Conservation (phyloP, 2,113 vertebrate genomes). For the Ciconia boyciana region DNA sequence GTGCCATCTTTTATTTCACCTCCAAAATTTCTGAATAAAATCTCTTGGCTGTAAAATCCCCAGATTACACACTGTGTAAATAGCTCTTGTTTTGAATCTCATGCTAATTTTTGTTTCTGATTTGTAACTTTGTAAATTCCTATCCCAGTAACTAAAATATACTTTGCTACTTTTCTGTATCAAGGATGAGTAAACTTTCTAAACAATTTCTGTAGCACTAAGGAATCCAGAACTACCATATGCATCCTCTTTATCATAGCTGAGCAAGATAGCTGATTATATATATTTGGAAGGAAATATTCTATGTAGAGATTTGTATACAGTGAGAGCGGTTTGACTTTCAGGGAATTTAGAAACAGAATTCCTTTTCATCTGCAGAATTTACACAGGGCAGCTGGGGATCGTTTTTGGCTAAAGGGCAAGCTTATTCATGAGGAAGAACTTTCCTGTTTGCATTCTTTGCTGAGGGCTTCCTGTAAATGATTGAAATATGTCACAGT, state of each 20-base stretch:
- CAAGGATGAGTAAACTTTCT: background rate
- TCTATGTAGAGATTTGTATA: background rate
- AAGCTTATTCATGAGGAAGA: constrained; percentile 43
- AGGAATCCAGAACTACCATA: background rate
- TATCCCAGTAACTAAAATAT: background rate
- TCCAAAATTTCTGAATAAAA: background rate
- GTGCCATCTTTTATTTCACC: background rate
- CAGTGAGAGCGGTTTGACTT: background rate
- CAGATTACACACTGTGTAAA: background rate
- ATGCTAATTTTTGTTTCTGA: background rate
- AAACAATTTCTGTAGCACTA: background rate
- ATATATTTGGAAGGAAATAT: background rate
- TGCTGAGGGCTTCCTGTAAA: constrained; percentile 36
- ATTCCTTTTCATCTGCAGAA: background rate
- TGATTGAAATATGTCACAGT: constrained; percentile 46
- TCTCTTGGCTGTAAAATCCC: background rate
- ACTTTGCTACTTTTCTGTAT: background rate
- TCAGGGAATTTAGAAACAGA: background rate
- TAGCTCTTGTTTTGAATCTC: background rate
- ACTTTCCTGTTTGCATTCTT: constrained; percentile 40
- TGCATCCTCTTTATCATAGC: background rate
- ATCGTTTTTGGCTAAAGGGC: constrained; percentile 11
- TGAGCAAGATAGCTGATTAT: background rate
- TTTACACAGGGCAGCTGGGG: background rate
- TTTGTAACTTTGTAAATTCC: background rate